Base-by-base conservation (phyloP, 35 echinoderm and acorn worm species). In the Chiridota heheva region DNA sequence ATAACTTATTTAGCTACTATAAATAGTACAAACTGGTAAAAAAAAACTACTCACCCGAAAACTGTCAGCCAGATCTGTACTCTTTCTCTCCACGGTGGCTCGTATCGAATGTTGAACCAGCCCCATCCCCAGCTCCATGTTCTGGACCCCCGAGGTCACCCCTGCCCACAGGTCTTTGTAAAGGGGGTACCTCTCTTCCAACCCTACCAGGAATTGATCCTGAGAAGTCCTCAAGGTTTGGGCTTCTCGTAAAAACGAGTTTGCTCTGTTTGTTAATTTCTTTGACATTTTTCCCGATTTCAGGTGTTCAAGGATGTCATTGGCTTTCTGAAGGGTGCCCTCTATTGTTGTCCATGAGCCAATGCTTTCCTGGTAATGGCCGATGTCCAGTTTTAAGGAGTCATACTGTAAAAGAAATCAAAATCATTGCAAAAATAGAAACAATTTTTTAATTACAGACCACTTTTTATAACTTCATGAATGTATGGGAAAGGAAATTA, bases 121-220 rank as follows among this genome's bases (percentile, higher is more conserved):
- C 34, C 68, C 62, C 28, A 72, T 81, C 13, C 87, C 76, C n/a
- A 86, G 77, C n/a, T 58, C 72, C 26, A 90, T 61, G 29, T 69
- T 35, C 30, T 75, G 28, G 26, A 72, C 78, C 26, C 87, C 87
- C 2, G 60, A 38, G 13, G 51, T 38, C 18, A 88, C 48, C 61
- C 80, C 89, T 43, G 60, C 38, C 85, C 85, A 98, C 16, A 88
- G 80, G 76, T 98, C 95, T n/a, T 59, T 55, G 69, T 91, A 98
- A 15, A 87, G 29, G 32, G 88, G 84, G 85, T 92, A 98, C 7
- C 37, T 80, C 28, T 62, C 73, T 58, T 91, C 69, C 40, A 98
- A 61, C 43, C 74, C 69, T 7, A 42, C 22, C 69, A 98, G 44
- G 84, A 98, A 98, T 68, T 98, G 85, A 20, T 58, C 32, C 67